Conservation (phyloP, 2,113 vertebrate species). For the Catharus minimus region DNA sequence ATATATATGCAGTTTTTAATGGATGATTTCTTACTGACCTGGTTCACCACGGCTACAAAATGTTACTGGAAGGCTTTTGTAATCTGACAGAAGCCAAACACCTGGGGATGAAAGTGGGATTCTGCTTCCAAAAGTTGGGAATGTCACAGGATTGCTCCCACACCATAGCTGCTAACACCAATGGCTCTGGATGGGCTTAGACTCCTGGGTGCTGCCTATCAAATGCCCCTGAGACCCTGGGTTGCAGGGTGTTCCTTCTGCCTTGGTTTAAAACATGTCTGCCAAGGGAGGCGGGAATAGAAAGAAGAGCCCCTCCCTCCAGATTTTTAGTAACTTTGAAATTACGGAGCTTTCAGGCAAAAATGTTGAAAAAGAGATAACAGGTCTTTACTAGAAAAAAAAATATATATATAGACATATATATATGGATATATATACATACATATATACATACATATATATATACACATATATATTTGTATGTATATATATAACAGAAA, state of each 20-base stretch:
- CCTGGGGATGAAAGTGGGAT: not conserved
- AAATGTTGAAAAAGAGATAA: not conserved
- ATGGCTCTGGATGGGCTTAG: not conserved
- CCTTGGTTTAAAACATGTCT: not conserved
- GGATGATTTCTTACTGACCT: not conserved
- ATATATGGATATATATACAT: too few relatives aligned
- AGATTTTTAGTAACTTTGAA: not conserved
- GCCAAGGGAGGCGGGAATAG: not conserved
- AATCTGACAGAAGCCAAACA: not conserved
- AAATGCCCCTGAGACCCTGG: rapidly evolving
- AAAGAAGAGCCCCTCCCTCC: not conserved
- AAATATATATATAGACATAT: not conserved
- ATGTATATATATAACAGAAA: too few relatives aligned
- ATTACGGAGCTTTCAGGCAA: not conserved
- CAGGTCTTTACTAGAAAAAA: not conserved
- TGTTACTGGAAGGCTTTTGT: not conserved
- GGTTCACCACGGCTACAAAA: not conserved
- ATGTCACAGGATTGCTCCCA: not conserved
- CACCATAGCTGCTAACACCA: not conserved
- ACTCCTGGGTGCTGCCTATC: not conserved
- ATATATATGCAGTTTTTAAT: not conserved
- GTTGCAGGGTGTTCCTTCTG: not conserved
- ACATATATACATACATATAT: rapidly evolving
- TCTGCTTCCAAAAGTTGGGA: rapidly evolving
- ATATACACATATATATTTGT: not conserved